Percentiles rank a stretch among this genome's conserved stretches.
Conservation (phyloP, 2,797 vertebrate species). For the Sebastes hubbsi region DNA sequence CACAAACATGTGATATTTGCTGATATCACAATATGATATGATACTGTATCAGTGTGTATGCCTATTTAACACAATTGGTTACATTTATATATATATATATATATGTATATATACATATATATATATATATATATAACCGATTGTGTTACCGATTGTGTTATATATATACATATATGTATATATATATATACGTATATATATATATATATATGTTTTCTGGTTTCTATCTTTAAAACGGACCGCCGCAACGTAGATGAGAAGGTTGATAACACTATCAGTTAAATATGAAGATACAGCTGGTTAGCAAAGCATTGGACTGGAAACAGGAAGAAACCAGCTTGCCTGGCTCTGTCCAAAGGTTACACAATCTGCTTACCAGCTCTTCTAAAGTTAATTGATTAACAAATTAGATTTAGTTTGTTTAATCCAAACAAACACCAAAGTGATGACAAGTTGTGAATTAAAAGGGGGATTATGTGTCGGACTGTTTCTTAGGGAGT, state of each 20-base stretch:
- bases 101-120: fast-evolving
- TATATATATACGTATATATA: no score
- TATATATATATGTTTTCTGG: no score
- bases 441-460: neutral
- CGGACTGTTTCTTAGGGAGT: neutral
- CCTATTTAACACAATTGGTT: no score
- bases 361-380: neutral
- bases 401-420: neutral
- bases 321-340: neutral
- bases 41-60: no score
- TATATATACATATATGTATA: fast-evolving
- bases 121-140: no score
- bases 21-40: no score
- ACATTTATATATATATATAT: no score
- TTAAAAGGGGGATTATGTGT: neutral
- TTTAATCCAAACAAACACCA: neutral
- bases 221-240: no score
- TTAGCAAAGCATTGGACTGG: neutral
- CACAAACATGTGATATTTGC: no score
- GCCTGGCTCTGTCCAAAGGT: neutral
- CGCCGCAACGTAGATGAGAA: no score
- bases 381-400: neutral
- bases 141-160: no score
- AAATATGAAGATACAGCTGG: neutral
- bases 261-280: neutral